Percentiles rank a stretch among this genome's conserved stretches.
Conservation (phyloP, 1,140 invertebrate genomes). For the Diuraphis noxia region DNA sequence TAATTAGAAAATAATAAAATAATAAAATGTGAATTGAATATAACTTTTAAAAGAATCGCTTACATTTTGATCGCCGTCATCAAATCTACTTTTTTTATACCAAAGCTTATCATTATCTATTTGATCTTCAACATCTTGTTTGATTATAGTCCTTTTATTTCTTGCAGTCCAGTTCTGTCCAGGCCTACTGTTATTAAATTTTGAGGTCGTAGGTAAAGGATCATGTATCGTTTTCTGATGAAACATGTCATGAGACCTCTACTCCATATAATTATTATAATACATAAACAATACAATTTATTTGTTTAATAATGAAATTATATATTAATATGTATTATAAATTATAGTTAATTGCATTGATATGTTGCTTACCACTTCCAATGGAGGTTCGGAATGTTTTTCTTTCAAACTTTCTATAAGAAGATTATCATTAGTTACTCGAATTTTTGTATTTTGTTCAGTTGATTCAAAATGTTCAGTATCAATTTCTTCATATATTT, state of each 20-base stretch:
- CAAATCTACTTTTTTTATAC: constrained; percentile 28
- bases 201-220: neutral
- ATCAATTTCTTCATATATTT: constrained; percentile 39
- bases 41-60: neutral
- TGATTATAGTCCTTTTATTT: constrained; percentile 24
- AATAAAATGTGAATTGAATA: neutral
- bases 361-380: constrained; percentile 2
- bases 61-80: constrained; percentile 26
- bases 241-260: neutral
- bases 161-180: neutral
- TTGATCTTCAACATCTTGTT: constrained; percentile 15
- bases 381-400: constrained; percentile 13
- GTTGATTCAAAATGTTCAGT: neutral
- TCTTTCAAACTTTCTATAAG: neutral
- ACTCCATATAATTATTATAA: neutral
- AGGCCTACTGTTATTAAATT: constrained; percentile 28
- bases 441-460: constrained; percentile 13
- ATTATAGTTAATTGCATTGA: neutral
- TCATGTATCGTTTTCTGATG: neutral
- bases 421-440: constrained; percentile 19
- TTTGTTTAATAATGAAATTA: too few species aligned
- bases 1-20: neutral
- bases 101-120: constrained; percentile 21
- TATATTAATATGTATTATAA: too few species aligned
- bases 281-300: too few species aligned